Conservation (phyloP, 1,140 invertebrate species). For the Hetaerina americana region DNA sequence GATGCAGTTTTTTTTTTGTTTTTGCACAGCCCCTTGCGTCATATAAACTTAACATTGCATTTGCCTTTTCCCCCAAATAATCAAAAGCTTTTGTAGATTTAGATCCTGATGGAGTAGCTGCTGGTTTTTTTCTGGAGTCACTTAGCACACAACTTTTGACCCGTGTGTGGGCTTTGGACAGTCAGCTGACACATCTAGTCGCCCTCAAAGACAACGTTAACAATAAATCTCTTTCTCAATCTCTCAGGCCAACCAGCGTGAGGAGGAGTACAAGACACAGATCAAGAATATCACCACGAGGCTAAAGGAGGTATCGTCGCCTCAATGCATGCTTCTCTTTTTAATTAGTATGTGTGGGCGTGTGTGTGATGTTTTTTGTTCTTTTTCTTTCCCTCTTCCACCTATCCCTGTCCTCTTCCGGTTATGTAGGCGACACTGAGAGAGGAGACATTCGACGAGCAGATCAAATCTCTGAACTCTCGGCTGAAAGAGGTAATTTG, state of each 20-base stretch:
- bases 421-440: slow-evolving; percentile 78
- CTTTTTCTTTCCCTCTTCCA: slow-evolving; percentile 15
- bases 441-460: slow-evolving; percentile 89
- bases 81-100: too few species aligned
- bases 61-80: too few species aligned
- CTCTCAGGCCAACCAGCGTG: slow-evolving; percentile 92
- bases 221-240: slow-evolving; percentile 1
- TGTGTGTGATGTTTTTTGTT: slow-evolving; percentile 12
- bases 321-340: slow-evolving; percentile 12
- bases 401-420: slow-evolving; percentile 6
- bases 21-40: too few species aligned
- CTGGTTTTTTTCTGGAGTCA: too few species aligned
- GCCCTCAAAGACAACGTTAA: too few species aligned
- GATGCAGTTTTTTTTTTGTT: too few species aligned
- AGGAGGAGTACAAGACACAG: slow-evolving; percentile 99
- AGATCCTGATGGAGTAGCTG: too few species aligned
- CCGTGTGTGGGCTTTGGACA: too few species aligned
- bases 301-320: slow-evolving; percentile 86
- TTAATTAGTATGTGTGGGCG: slow-evolving; percentile 12
- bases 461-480: slow-evolving; percentile 82
- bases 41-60: too few species aligned
- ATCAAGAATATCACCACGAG: slow-evolving; percentile 97
- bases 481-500: slow-evolving; percentile 82
- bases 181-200: too few species aligned
- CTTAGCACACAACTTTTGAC: too few species aligned